Evolutionary conservation across 2,113 vertebrate species (phyloP).

Genomic region (Sorex fumeus): DNA sequence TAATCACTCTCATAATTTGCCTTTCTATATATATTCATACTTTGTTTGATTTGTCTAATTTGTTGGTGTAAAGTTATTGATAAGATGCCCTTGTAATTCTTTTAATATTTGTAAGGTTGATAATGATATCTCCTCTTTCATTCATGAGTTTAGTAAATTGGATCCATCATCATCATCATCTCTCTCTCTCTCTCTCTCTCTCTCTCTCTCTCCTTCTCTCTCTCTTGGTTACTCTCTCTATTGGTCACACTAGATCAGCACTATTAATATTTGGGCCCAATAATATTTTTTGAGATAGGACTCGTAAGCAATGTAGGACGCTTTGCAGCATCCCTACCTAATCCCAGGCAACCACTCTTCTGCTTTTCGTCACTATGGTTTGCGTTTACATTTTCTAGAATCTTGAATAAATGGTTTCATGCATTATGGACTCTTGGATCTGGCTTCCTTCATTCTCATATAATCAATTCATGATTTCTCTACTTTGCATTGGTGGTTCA

Average conservation of each 20-base stretch:
- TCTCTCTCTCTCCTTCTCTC: background rate
- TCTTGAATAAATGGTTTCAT: background rate
- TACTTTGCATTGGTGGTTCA: background rate
- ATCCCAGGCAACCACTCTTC: background rate
- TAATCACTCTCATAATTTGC: background rate
- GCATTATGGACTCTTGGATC: background rate
- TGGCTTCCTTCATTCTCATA: background rate
- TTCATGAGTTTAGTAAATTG: background rate
- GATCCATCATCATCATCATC: too few species aligned
- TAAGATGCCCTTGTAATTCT: background rate
- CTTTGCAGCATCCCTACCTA: background rate
- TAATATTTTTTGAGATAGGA: background rate
- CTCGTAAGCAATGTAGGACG: background rate
- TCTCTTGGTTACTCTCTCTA: background rate
- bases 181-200: background rate
- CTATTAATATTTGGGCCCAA: background rate
- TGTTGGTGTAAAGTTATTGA: background rate
- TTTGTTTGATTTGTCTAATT: background rate
- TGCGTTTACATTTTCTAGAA: slow-evolving; percentile 39
- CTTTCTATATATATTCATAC: background rate
- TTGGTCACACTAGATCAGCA: background rate
- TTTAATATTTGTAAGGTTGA: background rate
- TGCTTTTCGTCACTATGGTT: slow-evolving; percentile 32
- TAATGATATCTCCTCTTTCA: background rate
- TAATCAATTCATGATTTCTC: background rate